Evolutionary conservation across 2,113 vertebrate genomes (phyloP), one percentile per base, ranked within the genome.

Genomic region (Barbus barbus): DNA sequence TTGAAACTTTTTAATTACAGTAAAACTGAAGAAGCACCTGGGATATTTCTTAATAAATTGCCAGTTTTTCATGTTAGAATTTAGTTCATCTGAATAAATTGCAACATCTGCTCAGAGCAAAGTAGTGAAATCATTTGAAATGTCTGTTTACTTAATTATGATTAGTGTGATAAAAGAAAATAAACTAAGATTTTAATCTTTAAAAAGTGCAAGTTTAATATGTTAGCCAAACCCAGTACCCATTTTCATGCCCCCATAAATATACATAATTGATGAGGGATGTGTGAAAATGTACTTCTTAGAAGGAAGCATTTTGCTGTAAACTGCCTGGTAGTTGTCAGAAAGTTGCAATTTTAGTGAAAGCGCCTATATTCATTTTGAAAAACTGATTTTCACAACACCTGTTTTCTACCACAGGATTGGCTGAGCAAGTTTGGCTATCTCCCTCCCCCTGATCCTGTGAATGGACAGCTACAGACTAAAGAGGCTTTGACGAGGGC

Each of bases 341-440:
- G 11, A 12, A 44, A 44, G 11, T 11, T 44, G 12, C 41, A 3
- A 44, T 73, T 13, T 44, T 12, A 31, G 5, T 8, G 1, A 44
- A 41, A 44, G 38, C 7, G 41, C 24, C 36, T 72, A 46, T 72
- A 46, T 13, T 16, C 14, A 26, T 20, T 73, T 73, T 24, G 20
- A 22, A 3, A 12, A 3, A 44, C 3, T 44, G 46, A 26, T 60
- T 65, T 41, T 80, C 3, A 9, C 61, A 31, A 16, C 18, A n/a
- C 60, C 11, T 86, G 74, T 58, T 91, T 89, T 87, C 77, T 79
- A 65, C 61, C 81, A 28, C 91, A 99, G 98, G 97, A 98, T 87
- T 99, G 98, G 98, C 93, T 99, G 92, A 98, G 91, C 46, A 96
- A 92, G 88, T 99, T 98, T 38, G 98, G 98, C 26, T 99, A 99